Evolutionary conservation across 2,113 vertebrate genomes (phyloP), one percentile per base, ranked within the genome.

Genomic region (Aegotheles bennettii): DNA sequence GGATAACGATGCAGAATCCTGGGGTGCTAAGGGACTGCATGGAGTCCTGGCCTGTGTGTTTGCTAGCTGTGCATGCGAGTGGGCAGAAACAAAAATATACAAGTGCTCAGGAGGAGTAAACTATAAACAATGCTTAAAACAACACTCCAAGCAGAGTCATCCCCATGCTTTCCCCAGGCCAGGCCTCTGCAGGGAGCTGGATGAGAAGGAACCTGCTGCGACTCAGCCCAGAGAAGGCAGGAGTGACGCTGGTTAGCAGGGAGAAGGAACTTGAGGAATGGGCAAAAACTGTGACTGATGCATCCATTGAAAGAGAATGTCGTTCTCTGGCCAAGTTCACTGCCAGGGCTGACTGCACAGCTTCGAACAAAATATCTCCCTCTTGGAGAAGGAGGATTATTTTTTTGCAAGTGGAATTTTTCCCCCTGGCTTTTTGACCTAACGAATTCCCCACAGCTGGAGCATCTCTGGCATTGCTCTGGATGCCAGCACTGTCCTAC

Each of bases 211-310:
- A 89, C 96, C 95, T 50, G 96, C 93, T 35, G 96, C 0, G 94
- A 14, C 60, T 31, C 79, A 75, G 84, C 54, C 80, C 1, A 1
- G 76, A 75, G 84, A 94, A 94, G 84, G 91, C 89, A 15, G 87
- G 26, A 75, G 48, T 33, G 91, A 63, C 61, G 12, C 65, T 86
- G 91, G 77, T 75, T 89, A 68, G 94, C 95, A 65, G 94, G 91
- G 95, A 95, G 94, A 91, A 96, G 89, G 91, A 97, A 96, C 95
- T 95, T 96, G 84, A 95, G 81, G 95, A 96, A 97, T 96, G 96
- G 94, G 84, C 8, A 69, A 93, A 87, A 95, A 43, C 95, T 94
- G 95, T 64, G 91, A 84, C 60, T n/a, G 94, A 93, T 60, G 94
- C 86, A 67, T 53, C 76, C 93, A 21, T 11, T 20, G 73, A 60